Evolutionary conservation across 2,888 invertebrate species (phyloP), one percentile per base, ranked within the genome.

Genomic region (Biston stratarius): DNA sequence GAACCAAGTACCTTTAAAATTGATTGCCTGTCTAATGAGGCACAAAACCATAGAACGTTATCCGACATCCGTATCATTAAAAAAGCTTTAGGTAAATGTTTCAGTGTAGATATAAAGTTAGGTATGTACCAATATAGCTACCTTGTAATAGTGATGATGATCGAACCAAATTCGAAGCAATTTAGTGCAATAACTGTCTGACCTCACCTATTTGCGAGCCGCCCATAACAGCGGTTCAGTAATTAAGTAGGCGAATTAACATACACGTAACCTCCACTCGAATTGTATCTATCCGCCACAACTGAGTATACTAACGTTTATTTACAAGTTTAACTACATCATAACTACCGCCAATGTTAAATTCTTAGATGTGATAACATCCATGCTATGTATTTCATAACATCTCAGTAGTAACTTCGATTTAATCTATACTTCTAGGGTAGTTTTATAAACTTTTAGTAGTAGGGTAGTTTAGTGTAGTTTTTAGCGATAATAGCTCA

Each of bases 141-240:
- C 38, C 38, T 42, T n/a, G 24, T 57, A 60, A 48, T 67, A 12
- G 65, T 51, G 51, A 64, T 58, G 62, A 62, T 67, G 62, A 78
- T 77, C 78, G 76, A 72, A 74, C 73, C 79, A 79, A 85, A 86
- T 87, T 84, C 76, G 80, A 81, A 78, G 77, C 83, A 86, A 89
- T 88, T 81, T 78, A 75, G 81, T 79, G 78, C 82, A 83, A 85
- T 85, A 47, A 88, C 82, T 78, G 77, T 77, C 79, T 87, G 89
- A 88, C 90, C 90, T 91, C 89, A 83, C 85, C 85, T 83, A 88
- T 87, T 90, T 89, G 87, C 87, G 87, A 84, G 87, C 88, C 82
- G 83, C 81, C 86, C 83, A 83, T 83, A 79, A 79, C 81, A 78
- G 81, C 80, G 81, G 83, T 83, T 2, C 82, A 78, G 78, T 88